phyloP scores from a whole-genome alignment of 2,113 vertebrate species.

The Podilymbus podiceps region DNA sequence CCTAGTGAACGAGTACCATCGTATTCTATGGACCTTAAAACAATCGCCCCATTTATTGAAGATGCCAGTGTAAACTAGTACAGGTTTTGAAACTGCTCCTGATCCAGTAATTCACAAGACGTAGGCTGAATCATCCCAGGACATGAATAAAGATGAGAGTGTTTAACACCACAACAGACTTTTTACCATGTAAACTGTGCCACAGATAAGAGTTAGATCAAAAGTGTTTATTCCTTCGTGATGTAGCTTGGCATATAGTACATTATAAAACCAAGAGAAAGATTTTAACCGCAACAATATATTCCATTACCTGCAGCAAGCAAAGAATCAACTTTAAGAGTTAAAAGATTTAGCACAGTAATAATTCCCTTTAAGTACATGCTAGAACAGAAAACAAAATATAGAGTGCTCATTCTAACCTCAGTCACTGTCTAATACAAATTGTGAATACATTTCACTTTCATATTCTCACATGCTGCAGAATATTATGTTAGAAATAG shows the following conservation, averaged over 20 bases:
- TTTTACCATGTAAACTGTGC: not conserved
- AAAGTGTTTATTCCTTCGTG: not conserved
- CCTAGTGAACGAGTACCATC: accelerated
- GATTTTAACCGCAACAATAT: not conserved
- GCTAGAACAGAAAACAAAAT: not conserved
- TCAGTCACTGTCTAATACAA: not conserved
- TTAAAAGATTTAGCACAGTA: not conserved
- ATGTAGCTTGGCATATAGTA: not conserved
- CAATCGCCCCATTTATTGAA: not conserved
- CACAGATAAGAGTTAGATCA: not conserved
- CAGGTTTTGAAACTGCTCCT: not conserved
- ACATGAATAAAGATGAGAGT: slow-evolving; percentile 33
- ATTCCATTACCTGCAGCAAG: not conserved
- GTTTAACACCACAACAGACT: not conserved
- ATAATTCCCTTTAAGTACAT: not conserved
- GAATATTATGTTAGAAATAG: not conserved
- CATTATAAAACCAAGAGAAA: not conserved
- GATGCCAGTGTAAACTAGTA: accelerated
- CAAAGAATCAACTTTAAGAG: not conserved
- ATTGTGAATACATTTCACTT: not conserved
- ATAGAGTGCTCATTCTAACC: not conserved
- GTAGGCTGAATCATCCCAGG: not conserved
- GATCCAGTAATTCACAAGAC: not conserved
- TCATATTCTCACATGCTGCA: not conserved
- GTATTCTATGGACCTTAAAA: not conserved